Conservation (phyloP, 2,888 invertebrate species). For the Luperina nickerlii region DNA sequence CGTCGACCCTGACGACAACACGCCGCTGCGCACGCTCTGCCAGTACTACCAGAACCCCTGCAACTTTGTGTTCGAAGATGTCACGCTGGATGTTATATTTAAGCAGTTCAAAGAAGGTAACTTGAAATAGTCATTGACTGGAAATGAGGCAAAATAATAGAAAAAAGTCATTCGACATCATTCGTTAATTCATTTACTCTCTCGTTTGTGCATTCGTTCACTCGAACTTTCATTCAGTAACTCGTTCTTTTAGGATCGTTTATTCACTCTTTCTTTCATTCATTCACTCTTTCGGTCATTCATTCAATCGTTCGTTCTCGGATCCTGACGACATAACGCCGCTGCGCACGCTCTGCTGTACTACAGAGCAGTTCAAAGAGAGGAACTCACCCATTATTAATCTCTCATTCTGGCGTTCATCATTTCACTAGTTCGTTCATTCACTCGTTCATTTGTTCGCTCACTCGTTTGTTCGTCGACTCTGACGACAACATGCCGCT, state of each 20-base stretch:
- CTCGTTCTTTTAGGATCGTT: too few relatives aligned
- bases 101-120: slow-evolving; percentile 99
- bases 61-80: slow-evolving; percentile 98
- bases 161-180: not conserved
- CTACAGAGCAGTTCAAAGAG: slow-evolving; percentile 91
- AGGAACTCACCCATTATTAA: too few relatives aligned
- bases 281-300: too few relatives aligned
- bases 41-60: slow-evolving; percentile 99
- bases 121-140: slow-evolving; percentile 37
- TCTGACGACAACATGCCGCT: slow-evolving; percentile 98
- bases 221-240: not conserved
- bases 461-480: slow-evolving; percentile 94
- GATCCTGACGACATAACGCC: slow-evolving; percentile 99
- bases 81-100: slow-evolving; percentile 98
- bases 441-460: too few relatives aligned
- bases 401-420: too few relatives aligned
- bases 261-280: too few relatives aligned
- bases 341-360: slow-evolving; percentile 97
- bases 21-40: slow-evolving; percentile 97
- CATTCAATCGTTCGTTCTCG: slow-evolving; percentile 92
- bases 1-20: slow-evolving; percentile 99
- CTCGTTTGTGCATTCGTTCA: not conserved
- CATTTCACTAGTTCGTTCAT: too few relatives aligned
- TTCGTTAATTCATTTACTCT: too few relatives aligned
- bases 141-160: not conserved